Base-by-base conservation (phyloP, 2,113 vertebrate species). In the Bubo bubo region DNA sequence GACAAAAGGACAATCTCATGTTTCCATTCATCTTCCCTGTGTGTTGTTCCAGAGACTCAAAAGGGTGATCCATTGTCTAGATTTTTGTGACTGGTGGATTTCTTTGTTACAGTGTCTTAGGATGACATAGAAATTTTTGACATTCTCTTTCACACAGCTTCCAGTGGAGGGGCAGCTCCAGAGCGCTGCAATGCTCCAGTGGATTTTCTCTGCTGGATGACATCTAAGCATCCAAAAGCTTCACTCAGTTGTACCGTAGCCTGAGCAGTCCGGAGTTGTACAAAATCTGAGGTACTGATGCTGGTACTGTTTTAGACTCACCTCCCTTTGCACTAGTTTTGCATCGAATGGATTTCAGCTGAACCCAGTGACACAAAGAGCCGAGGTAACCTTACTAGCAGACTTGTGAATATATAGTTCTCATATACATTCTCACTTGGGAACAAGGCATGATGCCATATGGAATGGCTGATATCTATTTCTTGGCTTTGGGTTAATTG, bases 1-100 rank as follows among this genome's bases (percentile, higher is more conserved):
- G 86, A 90, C 62, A 70, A 92, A 95, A 90, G 88, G 73, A 81
- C 88, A 86, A 63, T 71, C 86, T 90, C 22, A 8, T 71, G 50
- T 83, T 92, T 86, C 86, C 72, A 77, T 90, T 94, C 90, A 77
- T 26, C 2, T 62, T 92, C 75, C 22, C 52, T 67, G 28, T 71
- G n/a, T 70, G 50, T 92, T 86, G 73, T 66, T 88, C 41, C 71
- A 50, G 37, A 39, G 55, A 58, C 14, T 70, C n/a, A 52, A 59
- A 95, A 76, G 27, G 12, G n/a, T 53, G 55, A 53, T 73, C 53
- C 14, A 43, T 86, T 86, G 68, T 83, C 94, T 77, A 88, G 50
- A 63, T 88, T 95, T 94, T 94, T 88, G 50, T 76, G 24, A 73
- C 58, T 39, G n/a, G 50, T 63, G 56, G 83, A 74, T 80, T 67